Conservation (phyloP, 2,888 invertebrate genomes). For the Drosophila falleni region DNA sequence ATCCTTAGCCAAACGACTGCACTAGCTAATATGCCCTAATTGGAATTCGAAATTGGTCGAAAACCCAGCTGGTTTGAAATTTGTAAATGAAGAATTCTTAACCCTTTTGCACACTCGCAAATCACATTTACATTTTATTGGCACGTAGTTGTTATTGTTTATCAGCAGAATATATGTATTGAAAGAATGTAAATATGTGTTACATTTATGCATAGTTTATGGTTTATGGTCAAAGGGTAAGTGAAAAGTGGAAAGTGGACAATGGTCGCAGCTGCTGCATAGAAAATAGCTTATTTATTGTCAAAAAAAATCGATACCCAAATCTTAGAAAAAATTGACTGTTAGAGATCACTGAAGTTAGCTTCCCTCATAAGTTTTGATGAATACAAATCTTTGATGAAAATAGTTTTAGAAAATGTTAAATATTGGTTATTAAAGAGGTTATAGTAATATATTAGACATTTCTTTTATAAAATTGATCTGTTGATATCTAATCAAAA, state of each 20-base stretch:
- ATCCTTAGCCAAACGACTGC: neutral
- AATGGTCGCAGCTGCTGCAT: slow-evolving; percentile 13
- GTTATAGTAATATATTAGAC: no score
- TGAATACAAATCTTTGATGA: no score
- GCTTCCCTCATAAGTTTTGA: no score
- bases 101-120: slow-evolving; percentile 22
- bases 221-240: slow-evolving; percentile 17
- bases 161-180: slow-evolving; percentile 1
- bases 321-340: neutral
- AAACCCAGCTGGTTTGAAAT: slow-evolving; percentile 12
- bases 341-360: neutral
- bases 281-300: slow-evolving; percentile 20
- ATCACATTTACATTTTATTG: slow-evolving; percentile 42
- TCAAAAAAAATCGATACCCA: slow-evolving; percentile 2
- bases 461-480: no score
- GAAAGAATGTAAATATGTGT: neutral
- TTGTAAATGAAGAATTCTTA: neutral
- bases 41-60: neutral
- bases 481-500: no score
- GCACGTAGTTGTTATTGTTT: slow-evolving; percentile 38
- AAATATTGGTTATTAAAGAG: no score
- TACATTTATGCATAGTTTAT: slow-evolving; percentile 28
- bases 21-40: slow-evolving; percentile 10
- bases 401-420: no score
- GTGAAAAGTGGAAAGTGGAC: neutral